A percentile compares a stretch with the other conserved stretches of the same genome.
These are phyloP conservation scores for Amiota minor DNA, from an alignment of 2,888 invertebrate species.

Conservation along the genomic window DNA sequence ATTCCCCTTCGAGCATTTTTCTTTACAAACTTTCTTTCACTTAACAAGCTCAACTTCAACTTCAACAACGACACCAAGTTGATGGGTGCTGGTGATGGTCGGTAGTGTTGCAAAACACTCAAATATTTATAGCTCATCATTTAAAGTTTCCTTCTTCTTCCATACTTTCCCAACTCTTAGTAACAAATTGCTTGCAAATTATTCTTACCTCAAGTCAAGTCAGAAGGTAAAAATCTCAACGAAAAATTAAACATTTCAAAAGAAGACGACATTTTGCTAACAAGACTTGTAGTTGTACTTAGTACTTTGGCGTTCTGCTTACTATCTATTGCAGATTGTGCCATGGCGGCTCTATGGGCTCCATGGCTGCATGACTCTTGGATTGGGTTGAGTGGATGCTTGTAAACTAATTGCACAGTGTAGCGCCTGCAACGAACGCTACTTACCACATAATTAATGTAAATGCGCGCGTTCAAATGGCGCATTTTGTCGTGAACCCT, in stretches of 20 bases:
- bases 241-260: conserved; percentile 25
- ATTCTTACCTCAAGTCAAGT: neutral
- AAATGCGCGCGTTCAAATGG: conserved; percentile 19
- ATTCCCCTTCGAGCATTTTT: too few relatives aligned
- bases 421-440: conserved; percentile 39
- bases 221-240: neutral
- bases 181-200: conserved; percentile 21
- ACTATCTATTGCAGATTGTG: too few relatives aligned
- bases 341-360: too few relatives aligned
- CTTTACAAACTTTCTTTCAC: too few relatives aligned
- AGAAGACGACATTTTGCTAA: conserved; percentile 10
- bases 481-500: neutral
- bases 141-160: conserved; percentile 31
- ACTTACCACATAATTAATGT: conserved; percentile 60
- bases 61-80: too few relatives aligned
- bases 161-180: neutral
- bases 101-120: conserved; percentile 24
- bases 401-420: conserved; percentile 38
- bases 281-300: neutral
- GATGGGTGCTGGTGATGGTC: too few relatives aligned
- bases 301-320: too few relatives aligned
- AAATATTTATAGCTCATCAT: conserved; percentile 35
- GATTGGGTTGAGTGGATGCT: conserved; percentile 10
- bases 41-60: too few relatives aligned
- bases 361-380: neutral